Conservation (phyloP, 1,140 invertebrate species). For the Drosophila ambigua region DNA sequence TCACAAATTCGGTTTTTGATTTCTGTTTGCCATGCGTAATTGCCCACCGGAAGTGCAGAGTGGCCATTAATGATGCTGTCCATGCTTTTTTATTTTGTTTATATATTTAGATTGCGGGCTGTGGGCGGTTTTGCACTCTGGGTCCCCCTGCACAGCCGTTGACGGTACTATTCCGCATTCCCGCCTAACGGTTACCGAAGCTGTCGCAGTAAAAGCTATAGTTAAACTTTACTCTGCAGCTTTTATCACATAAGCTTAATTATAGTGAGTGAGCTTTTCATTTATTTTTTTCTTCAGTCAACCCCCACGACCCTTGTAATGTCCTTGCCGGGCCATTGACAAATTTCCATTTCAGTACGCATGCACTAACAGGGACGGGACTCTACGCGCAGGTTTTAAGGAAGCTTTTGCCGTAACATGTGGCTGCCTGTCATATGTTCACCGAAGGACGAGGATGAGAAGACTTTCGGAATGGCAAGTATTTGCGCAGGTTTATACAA, state of each 20-base stretch:
- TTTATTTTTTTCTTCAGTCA: slow-evolving; percentile 1
- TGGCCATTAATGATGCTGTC: slow-evolving; percentile 66
- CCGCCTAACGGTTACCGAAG: background rate
- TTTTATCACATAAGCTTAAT: slow-evolving; percentile 8
- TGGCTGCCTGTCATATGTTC: slow-evolving; percentile 66
- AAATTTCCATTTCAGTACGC: slow-evolving; percentile 57
- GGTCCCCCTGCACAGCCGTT: slow-evolving; percentile 34
- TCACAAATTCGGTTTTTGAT: slow-evolving; percentile 59
- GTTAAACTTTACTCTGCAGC: slow-evolving; percentile 1
- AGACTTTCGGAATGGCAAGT: background rate
- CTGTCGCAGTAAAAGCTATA: background rate
- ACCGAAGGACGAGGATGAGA: background rate
- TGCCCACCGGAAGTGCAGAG: slow-evolving; percentile 70
- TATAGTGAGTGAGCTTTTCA: slow-evolving; percentile 19
- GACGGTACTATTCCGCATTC: background rate
- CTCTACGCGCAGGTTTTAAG: slow-evolving; percentile 17
- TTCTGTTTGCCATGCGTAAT: slow-evolving; percentile 77
- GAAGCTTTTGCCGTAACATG: slow-evolving; percentile 50
- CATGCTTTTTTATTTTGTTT: slow-evolving; percentile 32
- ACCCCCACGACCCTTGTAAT: slow-evolving; percentile 8
- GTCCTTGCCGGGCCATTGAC: slow-evolving; percentile 69
- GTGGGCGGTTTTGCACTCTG: background rate
- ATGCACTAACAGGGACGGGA: slow-evolving; percentile 46
- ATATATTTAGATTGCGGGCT: slow-evolving; percentile 13
- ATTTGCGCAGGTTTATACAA: background rate